A percentile compares a stretch with the other conserved stretches of the same genome.
Evolutionary conservation across 2,888 invertebrate genomes (phyloP).

Genomic region (Uropetala carovei): DNA sequence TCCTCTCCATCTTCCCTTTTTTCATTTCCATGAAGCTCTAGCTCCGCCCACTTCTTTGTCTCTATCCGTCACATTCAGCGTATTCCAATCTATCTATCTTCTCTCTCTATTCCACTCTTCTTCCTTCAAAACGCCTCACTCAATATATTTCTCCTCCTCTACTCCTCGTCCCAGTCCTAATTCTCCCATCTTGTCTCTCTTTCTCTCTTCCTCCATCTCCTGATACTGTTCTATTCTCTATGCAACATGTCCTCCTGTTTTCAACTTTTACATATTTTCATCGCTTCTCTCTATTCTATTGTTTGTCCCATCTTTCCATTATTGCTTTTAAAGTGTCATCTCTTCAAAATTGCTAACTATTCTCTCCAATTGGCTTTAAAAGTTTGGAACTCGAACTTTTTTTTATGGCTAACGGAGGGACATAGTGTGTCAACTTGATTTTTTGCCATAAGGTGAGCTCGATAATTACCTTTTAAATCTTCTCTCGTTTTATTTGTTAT

Average conservation of each 20-base stretch:
- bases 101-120: neutral
- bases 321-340: no score
- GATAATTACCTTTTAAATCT: no score
- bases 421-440: no score
- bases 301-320: no score
- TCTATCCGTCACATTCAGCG: neutral
- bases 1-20: neutral
- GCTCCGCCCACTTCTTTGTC: neutral
- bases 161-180: neutral
- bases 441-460: no score
- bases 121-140: neutral
- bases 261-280: neutral
- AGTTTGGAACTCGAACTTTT: no score
- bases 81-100: neutral
- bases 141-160: neutral
- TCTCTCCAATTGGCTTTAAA: no score
- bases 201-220: neutral
- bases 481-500: no score
- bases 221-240: neutral
- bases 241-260: neutral
- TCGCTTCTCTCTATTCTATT: no score
- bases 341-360: no score
- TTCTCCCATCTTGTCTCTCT: neutral
- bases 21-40: slow-evolving; percentile 22
- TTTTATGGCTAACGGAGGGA: no score